Evolutionary conservation across 2,888 invertebrate species (phyloP).

Genomic region (Drosophila mayaguana): DNA sequence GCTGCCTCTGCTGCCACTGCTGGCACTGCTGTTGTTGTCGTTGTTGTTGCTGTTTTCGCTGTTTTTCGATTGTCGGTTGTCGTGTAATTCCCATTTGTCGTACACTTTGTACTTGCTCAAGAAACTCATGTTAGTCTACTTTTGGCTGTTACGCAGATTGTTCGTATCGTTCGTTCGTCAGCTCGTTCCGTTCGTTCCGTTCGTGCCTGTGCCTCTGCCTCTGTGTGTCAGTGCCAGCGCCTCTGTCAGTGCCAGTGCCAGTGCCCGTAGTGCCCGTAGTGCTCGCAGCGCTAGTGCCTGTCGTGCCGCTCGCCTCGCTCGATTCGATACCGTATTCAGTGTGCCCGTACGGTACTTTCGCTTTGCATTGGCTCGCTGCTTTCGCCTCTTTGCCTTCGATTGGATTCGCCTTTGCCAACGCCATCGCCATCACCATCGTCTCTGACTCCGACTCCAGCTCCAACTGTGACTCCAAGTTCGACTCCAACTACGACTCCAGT

Average conservation of each 20-base stretch:
- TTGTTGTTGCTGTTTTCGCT: slow-evolving; percentile 71
- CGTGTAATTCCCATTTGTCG: slow-evolving; percentile 85
- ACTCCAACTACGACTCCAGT: background rate
- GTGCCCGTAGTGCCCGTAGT: slow-evolving; percentile 21
- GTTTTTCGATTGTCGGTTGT: slow-evolving; percentile 84
- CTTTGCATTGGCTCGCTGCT: slow-evolving; percentile 38
- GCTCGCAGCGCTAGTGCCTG: slow-evolving; percentile 59
- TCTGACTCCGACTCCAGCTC: background rate
- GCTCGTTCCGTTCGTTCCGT: slow-evolving; percentile 65
- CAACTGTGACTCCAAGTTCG: slow-evolving; percentile 15
- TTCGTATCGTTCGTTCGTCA: slow-evolving; percentile 74
- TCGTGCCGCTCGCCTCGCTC: slow-evolving; percentile 63
- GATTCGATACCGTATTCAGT: slow-evolving; percentile 38
- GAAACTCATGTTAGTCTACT: slow-evolving; percentile 85
- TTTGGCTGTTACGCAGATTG: slow-evolving; percentile 85
- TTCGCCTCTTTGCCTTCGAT: slow-evolving; percentile 11
- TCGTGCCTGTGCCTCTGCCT: slow-evolving; percentile 42
- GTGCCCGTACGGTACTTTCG: slow-evolving; percentile 33
- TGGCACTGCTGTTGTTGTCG: slow-evolving; percentile 45
- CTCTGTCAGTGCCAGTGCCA: slow-evolving; percentile 39
- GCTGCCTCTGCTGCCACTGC: slow-evolving; percentile 33
- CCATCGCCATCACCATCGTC: slow-evolving; percentile 11
- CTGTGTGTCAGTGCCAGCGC: slow-evolving; percentile 40
- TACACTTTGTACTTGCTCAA: slow-evolving; percentile 85
- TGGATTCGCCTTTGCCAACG: slow-evolving; percentile 5